Evolutionary conservation across 2,113 vertebrate genomes (phyloP).

Genomic region (Poecile atricapillus): DNA sequence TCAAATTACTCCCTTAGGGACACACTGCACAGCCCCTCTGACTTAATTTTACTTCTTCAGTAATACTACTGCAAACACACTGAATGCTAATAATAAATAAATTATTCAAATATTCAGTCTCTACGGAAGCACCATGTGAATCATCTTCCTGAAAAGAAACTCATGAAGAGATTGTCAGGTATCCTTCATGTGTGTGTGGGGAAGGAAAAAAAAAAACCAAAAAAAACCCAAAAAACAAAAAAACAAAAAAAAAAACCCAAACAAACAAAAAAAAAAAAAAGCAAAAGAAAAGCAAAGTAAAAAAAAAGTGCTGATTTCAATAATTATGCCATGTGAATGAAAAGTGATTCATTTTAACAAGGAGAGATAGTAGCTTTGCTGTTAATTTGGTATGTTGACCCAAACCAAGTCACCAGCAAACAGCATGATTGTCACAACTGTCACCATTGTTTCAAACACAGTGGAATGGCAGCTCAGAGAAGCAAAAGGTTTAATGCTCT

Average conservation of each 20-base stretch:
- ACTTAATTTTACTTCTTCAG: constrained; percentile 30
- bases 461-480: neutral
- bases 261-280: rapidly evolving
- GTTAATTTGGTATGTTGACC: neutral
- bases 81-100: constrained; percentile 53
- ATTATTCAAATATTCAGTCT: constrained; percentile 36
- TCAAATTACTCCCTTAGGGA: constrained; percentile 33
- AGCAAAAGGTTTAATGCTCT: neutral
- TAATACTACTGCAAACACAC: constrained; percentile 19
- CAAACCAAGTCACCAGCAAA: neutral
- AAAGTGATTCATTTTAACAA: neutral
- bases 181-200: neutral
- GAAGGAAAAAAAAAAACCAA: no score
- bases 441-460: neutral
- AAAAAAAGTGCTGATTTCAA: neutral
- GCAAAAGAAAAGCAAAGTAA: no score
- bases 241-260: no score
- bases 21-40: neutral
- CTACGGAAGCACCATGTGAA: neutral
- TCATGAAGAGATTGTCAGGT: constrained; percentile 12
- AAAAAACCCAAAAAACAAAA: no score
- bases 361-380: neutral
- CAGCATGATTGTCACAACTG: neutral
- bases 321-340: neutral
- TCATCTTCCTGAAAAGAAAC: constrained; percentile 28